Conservation (phyloP, 2,113 vertebrate species). For the Galemys pyrenaicus region DNA sequence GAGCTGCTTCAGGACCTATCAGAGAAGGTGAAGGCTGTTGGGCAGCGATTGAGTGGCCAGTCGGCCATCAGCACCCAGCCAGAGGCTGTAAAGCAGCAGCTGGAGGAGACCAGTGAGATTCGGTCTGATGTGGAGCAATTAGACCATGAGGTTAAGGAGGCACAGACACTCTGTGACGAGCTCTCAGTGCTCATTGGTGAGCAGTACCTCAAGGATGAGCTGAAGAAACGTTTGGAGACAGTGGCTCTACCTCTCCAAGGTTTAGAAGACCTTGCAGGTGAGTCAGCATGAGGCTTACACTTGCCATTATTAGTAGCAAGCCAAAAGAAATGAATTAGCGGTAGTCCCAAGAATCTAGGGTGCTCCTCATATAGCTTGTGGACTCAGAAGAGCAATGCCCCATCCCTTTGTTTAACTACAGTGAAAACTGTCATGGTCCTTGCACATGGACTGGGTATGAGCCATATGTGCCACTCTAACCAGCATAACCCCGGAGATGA, state of each 20-base stretch:
- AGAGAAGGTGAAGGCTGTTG: slow-evolving; percentile 88
- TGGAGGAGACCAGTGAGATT: slow-evolving; percentile 96
- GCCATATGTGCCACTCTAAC: background rate
- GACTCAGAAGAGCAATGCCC: background rate
- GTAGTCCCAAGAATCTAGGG: background rate
- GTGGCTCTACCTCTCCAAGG: slow-evolving; percentile 93
- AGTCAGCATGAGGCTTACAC: slow-evolving; percentile 52
- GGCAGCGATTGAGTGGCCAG: slow-evolving; percentile 91
- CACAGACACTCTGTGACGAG: slow-evolving; percentile 91
- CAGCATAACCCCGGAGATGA: background rate
- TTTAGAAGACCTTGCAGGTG: slow-evolving; percentile 96
- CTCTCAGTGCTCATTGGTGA: slow-evolving; percentile 94
- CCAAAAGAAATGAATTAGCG: background rate
- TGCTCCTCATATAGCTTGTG: background rate
- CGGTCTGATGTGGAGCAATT: slow-evolving; percentile 93
- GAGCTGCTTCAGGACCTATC: slow-evolving; percentile 91
- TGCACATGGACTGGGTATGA: background rate
- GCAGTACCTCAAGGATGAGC: slow-evolving; percentile 96
- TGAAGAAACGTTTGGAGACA: slow-evolving; percentile 93
- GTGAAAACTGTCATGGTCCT: background rate
- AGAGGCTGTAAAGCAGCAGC: slow-evolving; percentile 92
- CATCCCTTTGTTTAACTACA: background rate
- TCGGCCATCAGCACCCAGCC: slow-evolving; percentile 94
- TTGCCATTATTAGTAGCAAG: background rate
- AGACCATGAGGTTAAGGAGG: slow-evolving; percentile 89